These are phyloP conservation scores for Scolopax bukidnonensis DNA, from an alignment of 2,797 vertebrate genomes.

Conservation along the genomic window DNA sequence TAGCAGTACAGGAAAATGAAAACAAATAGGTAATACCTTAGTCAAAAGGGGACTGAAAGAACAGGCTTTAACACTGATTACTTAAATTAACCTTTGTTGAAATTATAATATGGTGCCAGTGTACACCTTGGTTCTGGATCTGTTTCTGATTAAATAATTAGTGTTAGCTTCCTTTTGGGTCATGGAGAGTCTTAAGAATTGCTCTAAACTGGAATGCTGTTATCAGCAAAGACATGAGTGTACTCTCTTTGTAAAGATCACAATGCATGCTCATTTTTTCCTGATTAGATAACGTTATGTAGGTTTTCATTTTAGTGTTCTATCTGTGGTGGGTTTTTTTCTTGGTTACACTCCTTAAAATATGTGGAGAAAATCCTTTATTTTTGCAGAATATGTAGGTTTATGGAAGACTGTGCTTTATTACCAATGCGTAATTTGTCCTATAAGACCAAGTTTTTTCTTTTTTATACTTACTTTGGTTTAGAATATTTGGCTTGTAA, in stretches of 20 bases:
- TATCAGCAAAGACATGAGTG: not conserved
- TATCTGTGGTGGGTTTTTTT: not conserved
- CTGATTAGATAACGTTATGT: not conserved
- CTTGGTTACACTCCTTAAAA: not conserved
- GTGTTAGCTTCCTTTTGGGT: not conserved
- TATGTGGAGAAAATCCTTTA: not conserved
- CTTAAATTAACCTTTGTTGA: not conserved
- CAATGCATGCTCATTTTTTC: not conserved
- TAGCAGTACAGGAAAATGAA: not conserved
- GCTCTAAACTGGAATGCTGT: not conserved
- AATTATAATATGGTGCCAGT: not conserved
- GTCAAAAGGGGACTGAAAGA: not conserved
- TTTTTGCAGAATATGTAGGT: not conserved
- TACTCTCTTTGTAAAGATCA: not conserved
- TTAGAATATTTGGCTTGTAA: not conserved
- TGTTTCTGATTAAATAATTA: not conserved
- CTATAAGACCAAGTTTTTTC: not conserved
- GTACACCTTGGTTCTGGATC: not conserved
- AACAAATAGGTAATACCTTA: not conserved
- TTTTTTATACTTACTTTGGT: not conserved
- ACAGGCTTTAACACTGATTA: not conserved
- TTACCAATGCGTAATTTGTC: not conserved
- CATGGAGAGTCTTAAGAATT: not conserved
- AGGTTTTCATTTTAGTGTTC: not conserved
- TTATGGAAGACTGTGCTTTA: not conserved